Base-by-base conservation (phyloP, 1,140 invertebrate genomes). In the Aleiodes sp. region DNA sequence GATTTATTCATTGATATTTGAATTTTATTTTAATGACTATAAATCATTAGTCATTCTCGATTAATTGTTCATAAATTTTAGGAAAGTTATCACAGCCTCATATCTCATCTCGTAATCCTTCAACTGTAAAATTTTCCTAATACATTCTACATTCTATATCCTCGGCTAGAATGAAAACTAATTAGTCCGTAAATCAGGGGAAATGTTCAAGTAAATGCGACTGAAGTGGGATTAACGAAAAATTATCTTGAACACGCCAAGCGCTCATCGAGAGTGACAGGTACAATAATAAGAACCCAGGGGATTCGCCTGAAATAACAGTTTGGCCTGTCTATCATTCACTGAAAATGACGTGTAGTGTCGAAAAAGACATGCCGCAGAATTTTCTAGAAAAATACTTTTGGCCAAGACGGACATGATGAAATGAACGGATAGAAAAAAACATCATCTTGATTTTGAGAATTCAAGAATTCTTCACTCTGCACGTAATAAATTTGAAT, bases 261-360 rank as follows among this genome's bases (percentile, higher is more conserved):
- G 57, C 46, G 39, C 35, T 63, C 63, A 72, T 72, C 56, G 57
- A 72, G 12, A 62, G 26, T 72, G 71, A 69, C 66, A 66, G 71
- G 63, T 72, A 69, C 56, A 69, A 69, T 72, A 72, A 69, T 68
- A 72, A 69, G 26, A 56, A 35, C 19, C 24, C 24, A 21, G 39
- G 31, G 52, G 12, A 19, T 33, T 71, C 31, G 60, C 29, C 57
- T 72, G 71, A 72, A 72, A 72, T 61, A 69, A 69, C 57, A 72
- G 21, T 10, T n/a, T n/a, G 46, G 35, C 46, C 14, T 21, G 37
- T 66, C 46, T 61, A 64, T 64, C 62, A 64, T 12, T 12, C 12
- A 62, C 12, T 14, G n/a, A 59, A 59, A 29, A 59, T 59, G 46
- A 56, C 46, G 21, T 56, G 19, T 12, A 59, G 56, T 16, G 4